These are phyloP conservation scores for Dyspetes luteomarginatus DNA, from an alignment of 2,888 invertebrate genomes.

Conservation along the genomic window DNA sequence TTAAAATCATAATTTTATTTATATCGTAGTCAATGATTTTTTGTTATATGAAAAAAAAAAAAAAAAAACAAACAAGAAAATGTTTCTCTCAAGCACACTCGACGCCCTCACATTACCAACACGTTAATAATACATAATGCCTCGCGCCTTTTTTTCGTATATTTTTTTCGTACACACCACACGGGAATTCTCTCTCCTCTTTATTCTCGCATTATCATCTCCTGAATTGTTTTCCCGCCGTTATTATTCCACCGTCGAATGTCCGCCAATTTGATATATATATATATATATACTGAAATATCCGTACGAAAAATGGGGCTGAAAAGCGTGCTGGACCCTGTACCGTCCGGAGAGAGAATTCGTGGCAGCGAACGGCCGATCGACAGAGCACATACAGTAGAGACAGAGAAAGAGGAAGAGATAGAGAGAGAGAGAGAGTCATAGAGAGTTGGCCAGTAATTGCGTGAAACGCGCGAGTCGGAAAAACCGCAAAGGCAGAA, in stretches of 20 bases:
- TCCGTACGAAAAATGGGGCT: background rate
- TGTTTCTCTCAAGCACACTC: too few species aligned
- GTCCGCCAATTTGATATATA: background rate
- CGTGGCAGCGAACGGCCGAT: too few species aligned
- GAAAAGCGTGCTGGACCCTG: slow-evolving; percentile 2
- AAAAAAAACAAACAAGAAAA: too few species aligned
- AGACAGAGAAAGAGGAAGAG: background rate
- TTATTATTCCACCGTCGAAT: slow-evolving; percentile 47
- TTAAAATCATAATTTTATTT: too few species aligned
- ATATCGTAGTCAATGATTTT: too few species aligned
- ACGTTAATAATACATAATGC: too few species aligned
- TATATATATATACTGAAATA: background rate
- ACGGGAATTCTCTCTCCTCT: slow-evolving; percentile 3
- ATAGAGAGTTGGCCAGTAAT: slow-evolving; percentile 56
- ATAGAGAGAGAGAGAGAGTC: background rate
- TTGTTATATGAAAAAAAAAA: too few species aligned
- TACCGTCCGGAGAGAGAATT: background rate
- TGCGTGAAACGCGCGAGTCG: slow-evolving; percentile 69
- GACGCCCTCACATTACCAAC: too few species aligned
- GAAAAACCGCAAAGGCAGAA: slow-evolving; percentile 69
- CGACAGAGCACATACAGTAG: too few species aligned
- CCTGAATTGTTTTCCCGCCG: slow-evolving; percentile 56
- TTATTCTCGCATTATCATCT: slow-evolving; percentile 51
- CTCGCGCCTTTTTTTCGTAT: background rate
- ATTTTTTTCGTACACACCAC: background rate